Base-by-base conservation (phyloP, 2,113 vertebrate genomes). In the Todiramphus chloris region DNA sequence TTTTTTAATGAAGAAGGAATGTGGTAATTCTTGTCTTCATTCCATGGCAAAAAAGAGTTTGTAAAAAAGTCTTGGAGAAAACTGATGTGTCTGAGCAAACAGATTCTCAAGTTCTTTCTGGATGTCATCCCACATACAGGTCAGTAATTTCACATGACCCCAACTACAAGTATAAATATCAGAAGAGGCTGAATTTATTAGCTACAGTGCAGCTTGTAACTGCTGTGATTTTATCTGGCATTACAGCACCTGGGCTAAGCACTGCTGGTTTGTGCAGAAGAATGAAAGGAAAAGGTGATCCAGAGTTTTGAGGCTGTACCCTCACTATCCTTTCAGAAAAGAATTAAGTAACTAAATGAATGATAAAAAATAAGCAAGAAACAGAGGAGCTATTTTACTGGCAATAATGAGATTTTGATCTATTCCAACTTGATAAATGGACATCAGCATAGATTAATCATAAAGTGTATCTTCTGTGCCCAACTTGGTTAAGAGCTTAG, bases 141-240 rank as follows among this genome's bases (percentile, higher is more conserved):
- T 96, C 94, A 96, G 83, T 87, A 30, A 87, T 93, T 97, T 97
- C 94, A 84, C 96, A 97, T 91, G 95, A 96, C 95, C 96, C 53
- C 77, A 89, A 4, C 74, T 84, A 64, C 89, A 91, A 64, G 62
- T 73, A 85, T 73, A 94, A 96, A 96, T 66, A 96, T 77, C 77
- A 78, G 33, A 92, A 84, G 60, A 84, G 31, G 35, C 74, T 66
- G 66, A 68, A 93, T 44, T 87, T 11, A 5, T 72, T 76, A 50
- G 50, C 20, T 89, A 55, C 56, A 67, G 46, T 8, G 24, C 73
- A 92, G 88, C 44, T 83, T 77, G 55, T 33, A 72, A 55, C 74
- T 60, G 81, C 81, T 92, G 27, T 27, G 46, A 46, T 93, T 81
- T 81, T 28, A 39, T 18, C 70, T 85, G 6, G 23, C 18, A 39